phyloP scores from a whole-genome alignment of 2,888 invertebrate species.

The Blera fallax region DNA sequence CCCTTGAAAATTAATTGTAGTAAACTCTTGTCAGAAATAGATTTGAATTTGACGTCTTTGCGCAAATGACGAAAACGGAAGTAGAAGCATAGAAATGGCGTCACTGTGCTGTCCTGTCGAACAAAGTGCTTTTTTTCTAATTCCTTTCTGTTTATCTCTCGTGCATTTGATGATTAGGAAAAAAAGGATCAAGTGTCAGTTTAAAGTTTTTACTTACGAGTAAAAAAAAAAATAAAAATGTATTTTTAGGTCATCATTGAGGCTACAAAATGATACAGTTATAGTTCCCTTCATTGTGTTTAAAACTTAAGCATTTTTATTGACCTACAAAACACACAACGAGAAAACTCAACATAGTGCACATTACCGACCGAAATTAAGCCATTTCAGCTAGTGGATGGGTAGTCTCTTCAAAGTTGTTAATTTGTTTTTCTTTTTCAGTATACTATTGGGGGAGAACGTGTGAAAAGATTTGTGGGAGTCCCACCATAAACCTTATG shows the following conservation, averaged over 20 bases:
- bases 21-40: constrained; percentile 13
- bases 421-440: background rate
- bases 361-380: background rate
- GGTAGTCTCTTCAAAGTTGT: background rate
- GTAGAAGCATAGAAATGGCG: background rate
- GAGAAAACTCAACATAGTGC: background rate
- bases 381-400: background rate
- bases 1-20: constrained; percentile 23
- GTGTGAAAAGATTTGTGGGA: constrained; percentile 24
- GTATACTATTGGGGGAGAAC: background rate
- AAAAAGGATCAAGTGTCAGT: background rate
- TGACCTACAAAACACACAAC: constrained; percentile 4
- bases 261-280: background rate
- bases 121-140: too few relatives aligned
- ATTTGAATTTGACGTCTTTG: constrained; percentile 21
- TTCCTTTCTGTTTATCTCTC: background rate
- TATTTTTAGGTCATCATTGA: too few relatives aligned
- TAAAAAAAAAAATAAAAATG: too few relatives aligned
- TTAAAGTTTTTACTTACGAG: too few relatives aligned
- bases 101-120: background rate
- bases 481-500: constrained; percentile 18
- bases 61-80: constrained; percentile 27
- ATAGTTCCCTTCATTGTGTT: background rate
- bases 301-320: background rate
- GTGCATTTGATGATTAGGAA: too few relatives aligned